A percentile compares a stretch with the other conserved stretches of the same genome.
phyloP scores from a whole-genome alignment of 2,888 invertebrate species.

The Agrotis ipsilon region DNA sequence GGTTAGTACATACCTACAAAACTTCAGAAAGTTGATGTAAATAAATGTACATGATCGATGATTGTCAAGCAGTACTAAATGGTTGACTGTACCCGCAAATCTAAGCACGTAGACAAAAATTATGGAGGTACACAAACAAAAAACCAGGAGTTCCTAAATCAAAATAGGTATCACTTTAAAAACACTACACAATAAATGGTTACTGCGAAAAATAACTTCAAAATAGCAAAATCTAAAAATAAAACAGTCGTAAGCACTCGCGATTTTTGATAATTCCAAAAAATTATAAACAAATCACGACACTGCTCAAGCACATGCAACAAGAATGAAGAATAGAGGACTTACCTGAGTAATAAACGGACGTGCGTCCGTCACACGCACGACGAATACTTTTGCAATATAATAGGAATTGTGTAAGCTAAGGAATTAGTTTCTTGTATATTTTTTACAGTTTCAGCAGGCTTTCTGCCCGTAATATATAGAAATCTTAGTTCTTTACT shows the following conservation, averaged over 20 bases:
- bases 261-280: slow-evolving; percentile 58
- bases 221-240: slow-evolving; percentile 71
- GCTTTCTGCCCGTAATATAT: slow-evolving; percentile 83
- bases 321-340: slow-evolving; percentile 72
- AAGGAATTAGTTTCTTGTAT: slow-evolving; percentile 76
- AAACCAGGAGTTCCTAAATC: slow-evolving; percentile 34
- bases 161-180: slow-evolving; percentile 48
- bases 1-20: slow-evolving; percentile 65
- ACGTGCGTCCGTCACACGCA: slow-evolving; percentile 82
- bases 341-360: slow-evolving; percentile 85
- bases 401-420: slow-evolving; percentile 79
- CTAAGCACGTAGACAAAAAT: slow-evolving; percentile 61
- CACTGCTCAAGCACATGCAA: slow-evolving; percentile 63
- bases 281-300: slow-evolving; percentile 61
- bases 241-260: slow-evolving; percentile 69
- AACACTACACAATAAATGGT: slow-evolving; percentile 43
- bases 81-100: slow-evolving; percentile 63
- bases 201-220: slow-evolving; percentile 48
- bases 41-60: slow-evolving; percentile 56
- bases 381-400: slow-evolving; percentile 79
- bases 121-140: slow-evolving; percentile 57
- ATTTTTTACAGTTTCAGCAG: slow-evolving; percentile 75
- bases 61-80: slow-evolving; percentile 61
- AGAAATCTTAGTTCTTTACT: slow-evolving; percentile 80
- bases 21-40: slow-evolving; percentile 59